Base-by-base conservation (phyloP, 2,113 vertebrate genomes). In the Telmatochromis sp. region DNA sequence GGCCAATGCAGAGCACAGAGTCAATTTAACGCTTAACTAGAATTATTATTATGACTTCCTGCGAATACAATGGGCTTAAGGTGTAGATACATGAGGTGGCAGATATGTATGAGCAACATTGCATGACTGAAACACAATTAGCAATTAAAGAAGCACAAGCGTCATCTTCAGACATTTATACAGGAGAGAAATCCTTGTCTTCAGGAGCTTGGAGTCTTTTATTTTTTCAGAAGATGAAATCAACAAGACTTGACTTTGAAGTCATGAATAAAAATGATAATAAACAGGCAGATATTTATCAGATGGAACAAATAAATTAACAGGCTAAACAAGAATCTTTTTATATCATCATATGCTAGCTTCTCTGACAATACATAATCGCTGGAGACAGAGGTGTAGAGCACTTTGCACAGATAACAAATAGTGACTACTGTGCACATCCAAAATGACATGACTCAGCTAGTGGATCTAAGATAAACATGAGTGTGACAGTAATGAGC, bases 361-460 rank as follows among this genome's bases (percentile, higher is more conserved):
- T 85, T 80, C 23, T 78, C 17, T 78, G 45, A 51, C 45, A n/a
- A 11, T 73, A n/a, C 68, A 63, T 87, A 83, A 86, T 6, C 19
- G 23, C 42, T 14, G 23, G 63, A 23, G 80, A 87, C 19, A 58
- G 55, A 63, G 60, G 51, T 82, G 55, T 60, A 65, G n/a, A 13
- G 51, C 10, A 81, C 40, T 92, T 84, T 84, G 83, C 82, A 90
- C 82, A 81, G 51, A 92, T 82, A 87, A 92, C 78, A 89, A 92
- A 82, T 19, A 28, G 84, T 57, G 84, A 89, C 87, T 78, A 85
- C 78, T 80, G 92, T 58, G 91, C 81, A 88, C 17, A 33, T 33
- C 84, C 12, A 6, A 89, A 63, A 60, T 81, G 89, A 86, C 85
- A 49, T 90, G 91, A 90, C 83, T 94, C 86, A 91, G 90, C 87